phyloP scores from a whole-genome alignment of 1,140 invertebrate species.

The Bombus sylvicola region DNA sequence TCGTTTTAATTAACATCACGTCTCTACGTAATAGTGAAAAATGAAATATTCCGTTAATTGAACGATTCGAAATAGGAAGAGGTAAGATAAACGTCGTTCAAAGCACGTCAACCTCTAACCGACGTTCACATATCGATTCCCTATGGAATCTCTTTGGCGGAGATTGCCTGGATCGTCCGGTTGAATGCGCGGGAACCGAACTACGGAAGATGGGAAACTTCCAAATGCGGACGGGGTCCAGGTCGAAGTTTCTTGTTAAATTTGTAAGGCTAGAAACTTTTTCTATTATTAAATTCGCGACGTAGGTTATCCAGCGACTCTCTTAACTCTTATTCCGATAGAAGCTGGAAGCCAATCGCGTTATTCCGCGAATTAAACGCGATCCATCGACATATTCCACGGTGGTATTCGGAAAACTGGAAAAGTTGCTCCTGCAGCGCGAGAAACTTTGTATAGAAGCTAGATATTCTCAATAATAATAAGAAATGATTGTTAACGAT shows the following conservation, averaged over 20 bases:
- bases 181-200: conserved; percentile 24
- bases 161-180: conserved; percentile 32
- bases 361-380: not conserved
- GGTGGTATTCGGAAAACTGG: not conserved
- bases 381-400: not conserved
- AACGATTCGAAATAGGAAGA: not conserved
- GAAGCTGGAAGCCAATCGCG: not conserved
- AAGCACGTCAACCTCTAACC: conserved; percentile 6
- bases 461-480: not conserved
- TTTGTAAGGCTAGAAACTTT: conserved; percentile 36
- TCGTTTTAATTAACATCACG: too few relatives aligned
- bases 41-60: not conserved
- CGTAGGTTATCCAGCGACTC: not conserved
- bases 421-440: not conserved
- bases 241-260: conserved; percentile 33
- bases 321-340: not conserved
- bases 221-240: not conserved
- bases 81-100: conserved; percentile 13
- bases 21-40: not conserved
- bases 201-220: conserved; percentile 38
- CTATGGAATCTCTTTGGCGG: conserved; percentile 32
- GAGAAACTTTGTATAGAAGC: not conserved
- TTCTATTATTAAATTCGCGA: conserved; percentile 48
- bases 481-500: not conserved
- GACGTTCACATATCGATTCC: conserved; percentile 43